Evolutionary conservation across 2,797 vertebrate species (phyloP).

Genomic region (Danio aesculapii): DNA sequence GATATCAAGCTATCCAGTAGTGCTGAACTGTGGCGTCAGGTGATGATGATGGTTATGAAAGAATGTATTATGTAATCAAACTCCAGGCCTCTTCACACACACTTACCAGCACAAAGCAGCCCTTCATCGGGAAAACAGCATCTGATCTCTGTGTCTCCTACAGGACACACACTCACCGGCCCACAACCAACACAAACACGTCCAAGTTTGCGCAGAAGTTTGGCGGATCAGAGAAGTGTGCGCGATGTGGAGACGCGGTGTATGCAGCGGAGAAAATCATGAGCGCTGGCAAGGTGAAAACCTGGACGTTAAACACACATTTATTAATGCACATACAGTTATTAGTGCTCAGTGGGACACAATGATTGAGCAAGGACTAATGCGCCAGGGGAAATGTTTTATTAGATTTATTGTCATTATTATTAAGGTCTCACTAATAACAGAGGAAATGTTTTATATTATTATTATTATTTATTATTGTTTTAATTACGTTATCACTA

Average conservation of each 20-base stretch:
- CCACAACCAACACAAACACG: conserved; percentile 89
- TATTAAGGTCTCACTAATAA: too few relatives aligned
- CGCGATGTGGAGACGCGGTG: conserved; percentile 89
- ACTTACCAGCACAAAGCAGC: conserved; percentile 68
- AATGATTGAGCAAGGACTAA: too few relatives aligned
- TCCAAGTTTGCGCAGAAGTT: conserved; percentile 96
- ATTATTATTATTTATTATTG: too few relatives aligned
- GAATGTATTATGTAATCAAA: conserved; percentile 69
- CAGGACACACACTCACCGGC: conserved; percentile 84
- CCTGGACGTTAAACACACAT: neutral
- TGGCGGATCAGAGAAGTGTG: conserved; percentile 90
- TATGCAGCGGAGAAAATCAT: conserved; percentile 95
- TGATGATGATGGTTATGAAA: conserved; percentile 70
- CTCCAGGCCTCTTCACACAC: neutral
- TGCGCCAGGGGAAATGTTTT: too few relatives aligned
- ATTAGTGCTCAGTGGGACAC: too few relatives aligned
- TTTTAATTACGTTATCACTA: too few relatives aligned
- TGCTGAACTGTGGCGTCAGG: conserved; percentile 53
- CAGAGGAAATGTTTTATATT: too few relatives aligned
- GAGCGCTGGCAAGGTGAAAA: conserved; percentile 91
- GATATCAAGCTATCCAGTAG: neutral
- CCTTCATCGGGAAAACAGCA: conserved; percentile 54
- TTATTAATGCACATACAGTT: neutral
- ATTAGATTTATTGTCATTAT: too few relatives aligned
- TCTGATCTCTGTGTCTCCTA: conserved; percentile 24